Evolutionary conservation across 2,113 vertebrate species (phyloP).

Genomic region (Corythornis vintsioides): DNA sequence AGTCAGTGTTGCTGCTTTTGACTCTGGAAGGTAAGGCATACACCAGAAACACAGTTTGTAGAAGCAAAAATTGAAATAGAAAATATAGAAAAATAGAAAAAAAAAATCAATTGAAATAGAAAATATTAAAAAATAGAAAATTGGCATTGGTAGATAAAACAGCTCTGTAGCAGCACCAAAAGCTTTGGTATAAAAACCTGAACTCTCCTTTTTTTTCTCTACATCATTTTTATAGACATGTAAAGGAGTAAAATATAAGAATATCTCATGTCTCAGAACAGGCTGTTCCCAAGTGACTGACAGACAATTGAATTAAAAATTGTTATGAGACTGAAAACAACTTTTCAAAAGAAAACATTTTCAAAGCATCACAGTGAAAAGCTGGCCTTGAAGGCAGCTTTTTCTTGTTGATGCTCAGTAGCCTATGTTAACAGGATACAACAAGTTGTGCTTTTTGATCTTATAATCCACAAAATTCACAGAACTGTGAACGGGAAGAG

Average conservation of each 20-base stretch:
- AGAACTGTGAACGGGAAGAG: background rate
- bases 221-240: background rate
- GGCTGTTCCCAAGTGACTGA: background rate
- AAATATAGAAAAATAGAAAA: no score
- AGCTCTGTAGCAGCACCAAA: background rate
- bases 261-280: background rate
- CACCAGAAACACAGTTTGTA: background rate
- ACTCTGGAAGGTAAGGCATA: background rate
- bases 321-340: background rate
- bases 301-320: background rate
- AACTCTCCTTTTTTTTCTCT: background rate
- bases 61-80: background rate
- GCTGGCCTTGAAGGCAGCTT: background rate
- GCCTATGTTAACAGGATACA: background rate
- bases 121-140: background rate
- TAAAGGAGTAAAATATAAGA: background rate
- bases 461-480: background rate
- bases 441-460: background rate
- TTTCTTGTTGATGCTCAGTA: background rate
- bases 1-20: background rate
- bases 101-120: no score
- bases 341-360: background rate
- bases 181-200: background rate
- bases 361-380: background rate
- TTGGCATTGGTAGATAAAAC: background rate